phyloP scores from a whole-genome alignment of 2,113 vertebrate genomes.

The Limnothrissa miodon region DNA sequence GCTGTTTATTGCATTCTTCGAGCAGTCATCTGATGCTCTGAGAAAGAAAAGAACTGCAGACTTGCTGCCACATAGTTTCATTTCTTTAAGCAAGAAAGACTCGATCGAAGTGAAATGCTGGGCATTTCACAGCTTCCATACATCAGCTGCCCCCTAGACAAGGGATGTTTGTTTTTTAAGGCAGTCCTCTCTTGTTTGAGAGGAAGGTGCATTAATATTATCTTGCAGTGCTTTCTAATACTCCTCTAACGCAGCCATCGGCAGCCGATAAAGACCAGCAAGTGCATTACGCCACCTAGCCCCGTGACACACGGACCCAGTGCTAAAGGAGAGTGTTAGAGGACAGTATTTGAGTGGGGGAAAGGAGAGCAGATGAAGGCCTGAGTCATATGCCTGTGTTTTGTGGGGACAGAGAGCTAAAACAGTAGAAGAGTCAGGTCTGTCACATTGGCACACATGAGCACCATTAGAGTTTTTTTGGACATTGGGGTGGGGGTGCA shows the following conservation, averaged over 20 bases:
- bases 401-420: background rate
- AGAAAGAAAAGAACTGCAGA: background rate
- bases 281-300: conserved; percentile 68
- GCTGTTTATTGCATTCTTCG: background rate
- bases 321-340: conserved; percentile 33
- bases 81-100: background rate
- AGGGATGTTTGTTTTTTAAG: conserved; percentile 70
- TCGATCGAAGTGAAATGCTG: conserved; percentile 36
- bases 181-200: conserved; percentile 66
- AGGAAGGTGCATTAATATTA: conserved; percentile 68
- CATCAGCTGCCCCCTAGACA: conserved; percentile 67
- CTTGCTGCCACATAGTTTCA: background rate
- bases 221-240: conserved; percentile 68
- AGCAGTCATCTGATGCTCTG: background rate
- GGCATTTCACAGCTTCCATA: conserved; percentile 69
- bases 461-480: background rate
- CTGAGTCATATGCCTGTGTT: background rate
- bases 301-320: conserved; percentile 64
- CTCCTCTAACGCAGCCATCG: conserved; percentile 71
- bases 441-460: background rate
- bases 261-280: conserved; percentile 73
- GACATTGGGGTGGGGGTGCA: too few species aligned
- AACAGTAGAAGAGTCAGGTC: background rate
- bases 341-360: background rate
- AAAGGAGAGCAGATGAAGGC: conserved; percentile 20